Percentiles rank a stretch among this genome's conserved stretches.
Evolutionary conservation across 2,797 vertebrate species (phyloP).

Genomic region (Acanthopagrus latus): DNA sequence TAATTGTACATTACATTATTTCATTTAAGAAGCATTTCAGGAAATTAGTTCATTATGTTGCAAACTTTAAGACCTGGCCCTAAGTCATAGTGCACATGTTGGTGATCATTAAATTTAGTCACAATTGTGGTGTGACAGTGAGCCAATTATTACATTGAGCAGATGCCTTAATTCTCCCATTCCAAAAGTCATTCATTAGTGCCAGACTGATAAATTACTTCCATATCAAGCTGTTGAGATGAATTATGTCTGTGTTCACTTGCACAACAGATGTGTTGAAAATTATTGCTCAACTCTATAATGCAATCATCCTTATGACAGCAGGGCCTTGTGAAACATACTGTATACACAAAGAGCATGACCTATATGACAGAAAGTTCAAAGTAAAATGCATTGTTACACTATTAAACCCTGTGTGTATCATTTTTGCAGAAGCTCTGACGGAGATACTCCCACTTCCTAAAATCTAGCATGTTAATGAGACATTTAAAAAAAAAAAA

Average conservation of each 20-base stretch:
- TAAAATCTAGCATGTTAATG: not conserved
- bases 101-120: not conserved
- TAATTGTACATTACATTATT: not conserved
- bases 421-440: not conserved
- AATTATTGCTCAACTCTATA: not conserved
- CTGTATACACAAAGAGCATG: not conserved
- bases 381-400: not conserved
- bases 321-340: not conserved
- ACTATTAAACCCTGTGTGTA: not conserved
- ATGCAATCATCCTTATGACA: not conserved
- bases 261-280: not conserved
- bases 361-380: not conserved
- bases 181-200: not conserved
- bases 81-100: not conserved
- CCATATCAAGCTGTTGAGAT: not conserved
- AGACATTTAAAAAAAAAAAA: slow-evolving; percentile 7
- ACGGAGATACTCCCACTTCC: not conserved
- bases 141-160: not conserved
- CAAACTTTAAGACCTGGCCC: slow-evolving; percentile 1
- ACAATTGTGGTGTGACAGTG: not conserved
- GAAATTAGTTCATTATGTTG: not conserved
- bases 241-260: not conserved
- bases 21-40: not conserved
- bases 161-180: not conserved
- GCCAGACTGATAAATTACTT: not conserved